These are phyloP conservation scores for Lithodes maja DNA, from an alignment of 2,888 invertebrate genomes.

Conservation along the genomic window DNA sequence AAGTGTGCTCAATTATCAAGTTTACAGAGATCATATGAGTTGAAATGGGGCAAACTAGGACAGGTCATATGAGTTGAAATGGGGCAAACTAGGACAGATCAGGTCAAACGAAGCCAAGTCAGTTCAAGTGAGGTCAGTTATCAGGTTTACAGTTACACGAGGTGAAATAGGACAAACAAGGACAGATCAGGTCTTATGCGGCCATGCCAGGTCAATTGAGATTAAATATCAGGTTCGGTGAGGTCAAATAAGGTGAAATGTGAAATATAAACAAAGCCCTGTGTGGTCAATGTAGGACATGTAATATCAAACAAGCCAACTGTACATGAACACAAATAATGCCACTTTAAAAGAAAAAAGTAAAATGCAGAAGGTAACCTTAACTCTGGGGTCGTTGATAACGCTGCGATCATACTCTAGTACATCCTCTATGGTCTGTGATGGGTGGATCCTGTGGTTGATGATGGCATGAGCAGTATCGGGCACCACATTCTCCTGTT, in stretches of 20 bases:
- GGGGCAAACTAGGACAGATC: not conserved
- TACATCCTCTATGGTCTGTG: conserved; percentile 75
- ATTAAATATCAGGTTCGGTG: not conserved
- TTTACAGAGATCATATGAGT: not conserved
- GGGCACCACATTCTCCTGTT: conserved; percentile 76
- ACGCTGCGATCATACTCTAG: conserved; percentile 72
- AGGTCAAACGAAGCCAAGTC: not conserved
- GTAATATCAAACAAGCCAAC: no score
- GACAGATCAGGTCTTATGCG: not conserved
- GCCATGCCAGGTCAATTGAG: not conserved
- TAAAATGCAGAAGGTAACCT: conserved; percentile 71
- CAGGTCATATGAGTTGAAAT: not conserved
- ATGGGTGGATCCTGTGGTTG: conserved; percentile 77
- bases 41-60: not conserved
- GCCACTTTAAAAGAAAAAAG: not conserved
- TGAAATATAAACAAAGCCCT: not conserved
- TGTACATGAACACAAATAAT: no score
- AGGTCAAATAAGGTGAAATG: not conserved
- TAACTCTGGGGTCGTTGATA: conserved; percentile 74
- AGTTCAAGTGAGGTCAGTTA: not conserved
- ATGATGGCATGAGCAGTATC: conserved; percentile 75
- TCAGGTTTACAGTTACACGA: no score
- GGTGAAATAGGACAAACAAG: not conserved
- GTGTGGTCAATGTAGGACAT: no score
- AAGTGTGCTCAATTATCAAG: not conserved